A percentile compares a stretch with the other conserved stretches of the same genome.
Conservation (phyloP, 2,888 invertebrate genomes). For the Hypsopygia costalis region DNA sequence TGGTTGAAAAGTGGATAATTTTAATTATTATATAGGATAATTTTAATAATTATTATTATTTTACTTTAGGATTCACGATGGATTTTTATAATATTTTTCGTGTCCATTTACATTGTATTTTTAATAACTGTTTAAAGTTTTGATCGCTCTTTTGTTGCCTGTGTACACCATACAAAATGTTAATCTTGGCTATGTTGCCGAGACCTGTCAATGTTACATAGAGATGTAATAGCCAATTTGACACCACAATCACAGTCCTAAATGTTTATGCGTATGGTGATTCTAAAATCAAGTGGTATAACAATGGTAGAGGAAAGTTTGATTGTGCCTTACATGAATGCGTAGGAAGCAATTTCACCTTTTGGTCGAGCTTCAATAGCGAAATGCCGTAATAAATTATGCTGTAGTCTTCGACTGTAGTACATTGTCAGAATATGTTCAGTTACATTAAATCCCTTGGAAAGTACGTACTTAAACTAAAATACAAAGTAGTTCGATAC, state of each 20-base stretch:
- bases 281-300: background rate
- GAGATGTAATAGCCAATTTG: background rate
- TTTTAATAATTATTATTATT: no score
- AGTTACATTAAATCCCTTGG: no score
- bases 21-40: no score
- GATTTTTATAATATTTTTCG: no score
- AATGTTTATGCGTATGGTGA: background rate
- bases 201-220: no score
- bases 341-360: background rate
- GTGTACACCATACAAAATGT: no score
- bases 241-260: background rate
- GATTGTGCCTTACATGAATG: background rate
- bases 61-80: no score
- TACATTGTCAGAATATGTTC: slow-evolving; percentile 6
- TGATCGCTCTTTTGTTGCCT: no score
- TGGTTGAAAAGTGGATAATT: no score
- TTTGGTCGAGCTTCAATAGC: background rate
- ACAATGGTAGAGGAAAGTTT: background rate
- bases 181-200: slow-evolving; percentile 16
- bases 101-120: no score
- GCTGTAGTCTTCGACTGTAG: no score
- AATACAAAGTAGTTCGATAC: slow-evolving; percentile 41
- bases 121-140: no score
- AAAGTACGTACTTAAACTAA: slow-evolving; percentile 28
- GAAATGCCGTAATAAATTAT: background rate